Evolutionary conservation across 1,140 invertebrate species (phyloP).

Genomic region (Drosophila albomicans): DNA sequence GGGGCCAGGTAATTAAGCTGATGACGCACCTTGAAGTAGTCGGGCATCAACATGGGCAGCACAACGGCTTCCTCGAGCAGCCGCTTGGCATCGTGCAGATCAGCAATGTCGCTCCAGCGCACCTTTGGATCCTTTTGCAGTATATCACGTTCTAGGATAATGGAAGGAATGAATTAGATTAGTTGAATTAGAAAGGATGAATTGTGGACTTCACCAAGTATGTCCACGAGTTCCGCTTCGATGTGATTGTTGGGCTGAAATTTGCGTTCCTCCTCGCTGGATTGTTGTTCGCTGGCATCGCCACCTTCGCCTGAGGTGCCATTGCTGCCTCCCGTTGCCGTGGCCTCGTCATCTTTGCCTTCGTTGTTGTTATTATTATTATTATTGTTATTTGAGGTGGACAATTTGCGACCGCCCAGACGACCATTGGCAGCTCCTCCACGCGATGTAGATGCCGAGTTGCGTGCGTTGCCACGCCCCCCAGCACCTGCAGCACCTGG

Average conservation of each 20-base stretch:
- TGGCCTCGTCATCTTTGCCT: conserved; percentile 59
- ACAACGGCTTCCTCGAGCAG: conserved; percentile 99
- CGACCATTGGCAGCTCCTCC: conserved; percentile 53
- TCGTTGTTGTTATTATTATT: conserved; percentile 56
- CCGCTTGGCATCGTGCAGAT: conserved; percentile 97
- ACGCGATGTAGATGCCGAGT: conserved; percentile 44
- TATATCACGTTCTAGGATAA: conserved; percentile 94
- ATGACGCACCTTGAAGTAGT: conserved; percentile 95
- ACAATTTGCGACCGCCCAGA: conserved; percentile 61
- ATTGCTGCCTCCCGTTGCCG: conserved; percentile 45
- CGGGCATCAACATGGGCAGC: conserved; percentile 98
- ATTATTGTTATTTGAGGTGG: conserved; percentile 60
- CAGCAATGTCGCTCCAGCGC: conserved; percentile 98
- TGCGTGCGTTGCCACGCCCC: conserved; percentile 21
- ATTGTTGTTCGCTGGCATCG: conserved; percentile 86
- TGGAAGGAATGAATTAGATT: neutral
- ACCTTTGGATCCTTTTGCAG: conserved; percentile 99
- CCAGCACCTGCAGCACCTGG: conserved; percentile 20
- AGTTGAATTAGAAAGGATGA: neutral
- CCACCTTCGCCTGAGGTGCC: conserved; percentile 53
- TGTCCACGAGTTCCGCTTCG: conserved; percentile 97
- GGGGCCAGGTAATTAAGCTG: neutral
- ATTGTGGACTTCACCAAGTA: conserved; percentile 88
- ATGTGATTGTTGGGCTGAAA: conserved; percentile 95
- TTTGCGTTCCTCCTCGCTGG: conserved; percentile 89